phyloP scores from a whole-genome alignment of 2,888 invertebrate genomes.

The Xylota sylvarum region DNA sequence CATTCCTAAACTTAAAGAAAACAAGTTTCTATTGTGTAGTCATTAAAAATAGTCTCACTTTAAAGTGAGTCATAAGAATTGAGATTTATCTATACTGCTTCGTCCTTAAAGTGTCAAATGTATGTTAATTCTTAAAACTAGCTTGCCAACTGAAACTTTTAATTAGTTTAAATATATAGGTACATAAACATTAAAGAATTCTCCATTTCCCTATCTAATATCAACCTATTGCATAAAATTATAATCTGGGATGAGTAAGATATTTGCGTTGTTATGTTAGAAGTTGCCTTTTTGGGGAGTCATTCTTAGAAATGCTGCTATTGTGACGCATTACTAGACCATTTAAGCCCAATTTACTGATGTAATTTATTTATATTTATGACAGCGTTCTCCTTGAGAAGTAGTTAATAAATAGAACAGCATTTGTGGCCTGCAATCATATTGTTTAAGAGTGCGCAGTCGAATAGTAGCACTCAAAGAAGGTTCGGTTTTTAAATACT shows the following conservation, averaged over 20 bases:
- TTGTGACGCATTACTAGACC: constrained; percentile 1
- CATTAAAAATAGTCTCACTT: too few species aligned
- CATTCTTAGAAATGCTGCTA: neutral
- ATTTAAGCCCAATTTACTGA: constrained; percentile 6
- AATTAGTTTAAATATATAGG: neutral
- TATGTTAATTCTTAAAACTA: neutral
- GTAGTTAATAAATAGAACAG: constrained; percentile 21
- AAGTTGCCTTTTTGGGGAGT: constrained; percentile 1
- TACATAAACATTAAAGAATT: neutral
- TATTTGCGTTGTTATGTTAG: constrained; percentile 1
- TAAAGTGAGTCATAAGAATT: too few species aligned
- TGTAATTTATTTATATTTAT: constrained; percentile 1
- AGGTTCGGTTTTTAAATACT: too few species aligned
- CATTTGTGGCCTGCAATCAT: neutral
- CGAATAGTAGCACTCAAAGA: neutral
- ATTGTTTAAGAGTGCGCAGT: constrained; percentile 2
- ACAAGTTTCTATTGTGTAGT: too few species aligned
- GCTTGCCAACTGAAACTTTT: neutral
- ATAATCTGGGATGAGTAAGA: neutral
- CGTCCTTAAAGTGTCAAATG: too few species aligned
- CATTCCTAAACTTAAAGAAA: too few species aligned
- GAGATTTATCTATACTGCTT: too few species aligned
- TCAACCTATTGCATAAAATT: constrained; percentile 7
- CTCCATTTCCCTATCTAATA: too few species aligned
- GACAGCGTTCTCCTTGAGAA: constrained; percentile 11